Conservation (phyloP, 1,140 invertebrate genomes). For the Leptopilina clavipes region DNA sequence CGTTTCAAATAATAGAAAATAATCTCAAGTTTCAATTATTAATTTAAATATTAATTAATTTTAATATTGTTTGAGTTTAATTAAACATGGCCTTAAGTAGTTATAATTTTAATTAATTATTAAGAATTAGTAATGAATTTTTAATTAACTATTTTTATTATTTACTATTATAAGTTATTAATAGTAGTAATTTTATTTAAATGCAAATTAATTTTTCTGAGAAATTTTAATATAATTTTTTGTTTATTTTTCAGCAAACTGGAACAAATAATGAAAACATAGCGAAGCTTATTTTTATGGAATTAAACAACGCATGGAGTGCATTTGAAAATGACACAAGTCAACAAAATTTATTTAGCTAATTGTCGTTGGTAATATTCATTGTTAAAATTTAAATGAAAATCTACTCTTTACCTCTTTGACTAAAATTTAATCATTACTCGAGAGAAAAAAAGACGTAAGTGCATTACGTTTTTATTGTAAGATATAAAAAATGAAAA, state of each 20-base stretch:
- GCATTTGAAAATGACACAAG: slow-evolving; percentile 95
- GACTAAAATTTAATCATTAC: slow-evolving; percentile 61
- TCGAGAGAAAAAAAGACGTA: slow-evolving; percentile 47
- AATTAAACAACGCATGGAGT: slow-evolving; percentile 98
- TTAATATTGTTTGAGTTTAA: no score
- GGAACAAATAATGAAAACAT: slow-evolving; percentile 92
- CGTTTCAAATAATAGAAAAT: no score
- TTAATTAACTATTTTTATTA: no score
- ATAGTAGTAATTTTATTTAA: no score
- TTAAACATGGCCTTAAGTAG: no score
- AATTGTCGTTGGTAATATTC: slow-evolving; percentile 68
- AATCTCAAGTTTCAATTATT: no score
- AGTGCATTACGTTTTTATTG: slow-evolving; percentile 56
- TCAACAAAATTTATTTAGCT: slow-evolving; percentile 88
- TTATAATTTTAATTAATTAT: no score
- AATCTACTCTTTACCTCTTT: slow-evolving; percentile 60
- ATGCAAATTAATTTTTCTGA: slow-evolving; percentile 24
- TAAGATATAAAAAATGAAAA: slow-evolving; percentile 57
- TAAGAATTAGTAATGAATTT: no score
- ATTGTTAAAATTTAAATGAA: slow-evolving; percentile 57
- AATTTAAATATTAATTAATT: no score
- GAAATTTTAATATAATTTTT: slow-evolving; percentile 31
- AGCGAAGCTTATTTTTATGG: slow-evolving; percentile 98
- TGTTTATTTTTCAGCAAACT: slow-evolving; percentile 81
- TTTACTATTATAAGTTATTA: no score